phyloP scores from a whole-genome alignment of 2,888 invertebrate species.

The Pandemis corylana region DNA sequence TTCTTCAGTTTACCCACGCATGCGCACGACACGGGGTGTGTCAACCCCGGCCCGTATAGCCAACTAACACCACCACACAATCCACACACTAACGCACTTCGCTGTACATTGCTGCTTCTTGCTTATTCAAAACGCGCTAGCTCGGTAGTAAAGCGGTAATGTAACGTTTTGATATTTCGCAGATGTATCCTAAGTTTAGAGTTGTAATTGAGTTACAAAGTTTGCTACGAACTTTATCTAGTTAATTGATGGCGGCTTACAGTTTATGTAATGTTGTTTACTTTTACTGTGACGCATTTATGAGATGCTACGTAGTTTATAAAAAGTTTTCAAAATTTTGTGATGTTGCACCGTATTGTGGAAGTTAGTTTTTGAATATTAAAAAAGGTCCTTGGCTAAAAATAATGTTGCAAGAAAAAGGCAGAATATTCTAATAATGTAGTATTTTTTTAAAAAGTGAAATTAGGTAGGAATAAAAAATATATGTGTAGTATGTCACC shows the following conservation, averaged over 20 bases:
- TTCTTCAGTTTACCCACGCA: slow-evolving; percentile 43
- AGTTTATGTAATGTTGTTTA: slow-evolving; percentile 12
- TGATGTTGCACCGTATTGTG: too few species aligned
- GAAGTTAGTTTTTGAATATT: too few species aligned
- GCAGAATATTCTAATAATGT: too few species aligned
- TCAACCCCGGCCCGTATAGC: slow-evolving; percentile 25
- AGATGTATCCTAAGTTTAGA: slow-evolving; percentile 9
- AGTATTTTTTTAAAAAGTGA: too few species aligned
- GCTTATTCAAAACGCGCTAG: neutral
- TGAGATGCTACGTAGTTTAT: too few species aligned
- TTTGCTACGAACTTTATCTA: slow-evolving; percentile 31
- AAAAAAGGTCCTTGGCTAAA: too few species aligned
- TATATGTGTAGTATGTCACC: too few species aligned
- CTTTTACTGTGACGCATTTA: neutral
- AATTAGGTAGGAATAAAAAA: too few species aligned
- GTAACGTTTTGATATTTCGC: slow-evolving; percentile 22
- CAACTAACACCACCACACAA: neutral
- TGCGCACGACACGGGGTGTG: slow-evolving; percentile 46
- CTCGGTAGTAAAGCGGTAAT: neutral
- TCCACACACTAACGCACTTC: neutral
- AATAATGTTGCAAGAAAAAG: too few species aligned
- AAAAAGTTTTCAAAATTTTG: too few species aligned
- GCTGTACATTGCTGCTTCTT: neutral
- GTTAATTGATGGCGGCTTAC: slow-evolving; percentile 16
- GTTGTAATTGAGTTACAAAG: slow-evolving; percentile 33